Conservation (phyloP, 2,113 vertebrate genomes). For the western clawed frog (Xenopus tropicalis) region DNA sequence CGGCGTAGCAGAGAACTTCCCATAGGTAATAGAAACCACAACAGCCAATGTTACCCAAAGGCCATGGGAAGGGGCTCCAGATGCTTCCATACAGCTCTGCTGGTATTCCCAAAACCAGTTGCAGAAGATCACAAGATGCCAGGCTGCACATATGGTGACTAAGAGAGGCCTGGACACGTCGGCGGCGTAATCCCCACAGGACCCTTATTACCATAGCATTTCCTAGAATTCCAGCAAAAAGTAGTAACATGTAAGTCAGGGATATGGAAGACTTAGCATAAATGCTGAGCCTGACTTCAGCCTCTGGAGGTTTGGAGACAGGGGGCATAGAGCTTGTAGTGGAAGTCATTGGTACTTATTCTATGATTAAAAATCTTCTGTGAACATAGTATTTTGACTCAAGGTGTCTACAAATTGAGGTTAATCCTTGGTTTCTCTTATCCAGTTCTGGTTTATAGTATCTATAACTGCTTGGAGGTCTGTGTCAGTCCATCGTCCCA, state of each 20-base stretch:
- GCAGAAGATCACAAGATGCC: constrained; percentile 45
- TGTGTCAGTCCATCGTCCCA: background rate
- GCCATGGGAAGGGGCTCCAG: constrained; percentile 44
- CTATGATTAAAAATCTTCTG: background rate
- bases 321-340: constrained; percentile 8
- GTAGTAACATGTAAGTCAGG: constrained; percentile 16
- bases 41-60: constrained; percentile 25
- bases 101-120: constrained; percentile 37
- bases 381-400: too few relatives aligned
- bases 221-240: constrained; percentile 35
- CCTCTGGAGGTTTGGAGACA: background rate
- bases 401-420: too few relatives aligned
- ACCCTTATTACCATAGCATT: constrained; percentile 42
- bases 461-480: too few relatives aligned
- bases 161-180: constrained; percentile 25
- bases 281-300: constrained; percentile 11
- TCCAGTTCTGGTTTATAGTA: too few relatives aligned
- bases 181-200: background rate
- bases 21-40: constrained; percentile 43
- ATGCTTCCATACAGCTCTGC: constrained; percentile 43
- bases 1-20: constrained; percentile 47
- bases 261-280: constrained; percentile 30
- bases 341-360: background rate
- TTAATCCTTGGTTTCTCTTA: too few relatives aligned
- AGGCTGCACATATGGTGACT: constrained; percentile 45